Percentiles rank a stretch among this genome's conserved stretches.
phyloP scores from a whole-genome alignment of 1,140 invertebrate genomes.

The Plectus sambesii region DNA sequence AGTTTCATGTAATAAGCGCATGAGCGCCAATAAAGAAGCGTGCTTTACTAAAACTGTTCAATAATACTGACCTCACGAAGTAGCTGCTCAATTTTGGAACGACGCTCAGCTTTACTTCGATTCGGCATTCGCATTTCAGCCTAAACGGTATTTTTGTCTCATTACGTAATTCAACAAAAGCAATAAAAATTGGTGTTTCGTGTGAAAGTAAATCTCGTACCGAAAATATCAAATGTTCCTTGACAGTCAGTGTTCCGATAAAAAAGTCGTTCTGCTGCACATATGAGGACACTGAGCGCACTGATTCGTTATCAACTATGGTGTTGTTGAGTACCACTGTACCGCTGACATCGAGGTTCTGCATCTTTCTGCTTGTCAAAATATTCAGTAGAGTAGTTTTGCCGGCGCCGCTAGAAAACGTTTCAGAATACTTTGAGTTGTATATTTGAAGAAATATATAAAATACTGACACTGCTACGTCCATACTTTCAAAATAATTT shows the following conservation, averaged over 20 bases:
- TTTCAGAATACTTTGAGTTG: too few species aligned
- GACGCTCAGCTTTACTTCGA: too few species aligned
- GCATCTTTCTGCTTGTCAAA: slow-evolving; percentile 36
- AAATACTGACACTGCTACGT: too few species aligned
- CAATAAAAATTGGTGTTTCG: slow-evolving; percentile 18
- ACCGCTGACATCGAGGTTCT: slow-evolving; percentile 37
- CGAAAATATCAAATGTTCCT: slow-evolving; percentile 50
- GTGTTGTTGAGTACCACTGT: slow-evolving; percentile 32
- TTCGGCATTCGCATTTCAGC: too few species aligned
- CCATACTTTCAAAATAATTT: too few species aligned
- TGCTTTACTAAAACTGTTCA: too few species aligned
- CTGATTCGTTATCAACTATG: slow-evolving; percentile 42
- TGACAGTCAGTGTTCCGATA: slow-evolving; percentile 52
- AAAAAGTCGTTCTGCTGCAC: slow-evolving; percentile 56
- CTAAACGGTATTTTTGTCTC: too few species aligned
- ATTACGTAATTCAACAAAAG: neutral
- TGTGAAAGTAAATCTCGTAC: slow-evolving; percentile 11
- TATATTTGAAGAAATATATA: too few species aligned
- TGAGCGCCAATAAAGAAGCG: too few species aligned
- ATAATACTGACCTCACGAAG: too few species aligned
- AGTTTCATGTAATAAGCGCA: too few species aligned
- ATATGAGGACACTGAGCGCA: slow-evolving; percentile 50
- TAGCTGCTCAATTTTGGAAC: too few species aligned
- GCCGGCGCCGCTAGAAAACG: slow-evolving; percentile 40
- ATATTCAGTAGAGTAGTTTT: slow-evolving; percentile 45